Evolutionary conservation across 2,797 vertebrate genomes (phyloP), one percentile per base, ranked within the genome.

Genomic region (Semotilus atromaculatus): DNA sequence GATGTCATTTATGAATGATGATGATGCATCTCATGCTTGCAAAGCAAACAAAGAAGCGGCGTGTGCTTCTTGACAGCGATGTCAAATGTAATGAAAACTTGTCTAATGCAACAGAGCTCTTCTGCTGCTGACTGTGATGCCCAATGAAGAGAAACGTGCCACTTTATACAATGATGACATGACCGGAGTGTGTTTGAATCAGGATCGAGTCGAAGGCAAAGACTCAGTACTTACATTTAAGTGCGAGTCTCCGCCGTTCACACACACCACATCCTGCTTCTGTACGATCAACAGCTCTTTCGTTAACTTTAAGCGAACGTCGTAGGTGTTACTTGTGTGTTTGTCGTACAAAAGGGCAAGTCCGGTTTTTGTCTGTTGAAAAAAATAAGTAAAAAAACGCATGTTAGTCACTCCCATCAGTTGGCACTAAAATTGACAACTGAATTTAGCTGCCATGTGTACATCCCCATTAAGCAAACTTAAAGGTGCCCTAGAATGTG

Each of bases 191-290:
- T 18, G 70, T 45, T 1, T 72, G 29, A 53, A 51, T 53, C 55
- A 38, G 40, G 81, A 72, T 40, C 45, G 8, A 82, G 29, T 38
- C 62, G 23, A 81, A 62, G 48, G 80, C 82, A 91, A 86, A 89
- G 85, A 76, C 84, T 92, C 89, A 91, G 92, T 94, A 97, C 98
- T 98, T 97, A 99, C 97, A 93, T 97, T 97, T 96, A 95, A 91
- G 89, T 95, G 92, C 86, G 93, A 93, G 89, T 95, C 93, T 85
- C 91, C 94, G 91, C 95, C 96, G 87, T 91, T 93, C 53, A 96
- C 93, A 91, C 96, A 96, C 91, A 99, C 83, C 89, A 99, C 96
- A 85, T 98, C 97, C 93, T 97, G 96, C 90, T 96, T 97, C 94
- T 99, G 98, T 89, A 99, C 92, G 88, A 96, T 97, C 91, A 98